Evolutionary conservation across 2,113 vertebrate species (phyloP).

Genomic region (Larimichthys crocea): DNA sequence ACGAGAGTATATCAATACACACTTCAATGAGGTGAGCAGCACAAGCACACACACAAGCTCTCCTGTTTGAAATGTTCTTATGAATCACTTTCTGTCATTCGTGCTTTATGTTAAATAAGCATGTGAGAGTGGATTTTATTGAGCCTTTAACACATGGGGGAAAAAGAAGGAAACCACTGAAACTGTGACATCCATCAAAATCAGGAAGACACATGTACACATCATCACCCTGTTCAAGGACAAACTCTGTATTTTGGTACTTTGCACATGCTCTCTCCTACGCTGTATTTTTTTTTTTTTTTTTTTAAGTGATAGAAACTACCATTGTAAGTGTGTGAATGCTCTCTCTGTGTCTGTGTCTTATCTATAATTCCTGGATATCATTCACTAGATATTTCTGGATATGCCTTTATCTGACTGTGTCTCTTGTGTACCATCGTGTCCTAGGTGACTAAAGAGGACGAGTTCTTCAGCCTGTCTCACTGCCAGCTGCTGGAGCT

Average conservation of each 20-base stretch:
- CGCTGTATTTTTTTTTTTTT: no score
- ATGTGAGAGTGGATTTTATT: neutral
- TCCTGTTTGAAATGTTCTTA: neutral
- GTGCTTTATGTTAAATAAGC: neutral
- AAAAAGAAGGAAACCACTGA: neutral
- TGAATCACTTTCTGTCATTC: neutral
- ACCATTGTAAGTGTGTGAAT: neutral
- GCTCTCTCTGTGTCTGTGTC: neutral
- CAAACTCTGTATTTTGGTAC: neutral
- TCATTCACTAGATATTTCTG: neutral
- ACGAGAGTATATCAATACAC: constrained; percentile 86
- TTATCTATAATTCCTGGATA: neutral
- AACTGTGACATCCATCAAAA: neutral
- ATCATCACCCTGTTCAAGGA: neutral
- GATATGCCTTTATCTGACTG: neutral
- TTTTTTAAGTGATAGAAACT: neutral
- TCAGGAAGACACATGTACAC: neutral
- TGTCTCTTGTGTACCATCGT: neutral
- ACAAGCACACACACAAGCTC: neutral
- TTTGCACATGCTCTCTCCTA: neutral
- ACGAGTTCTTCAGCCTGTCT: constrained; percentile 87
- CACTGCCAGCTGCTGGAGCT: constrained; percentile 89
- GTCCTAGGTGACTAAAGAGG: constrained; percentile 86
- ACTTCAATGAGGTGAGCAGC: constrained; percentile 86
- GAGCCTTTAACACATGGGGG: neutral